phyloP scores from a whole-genome alignment of 2,888 invertebrate species.

The Platycnemis pennipes region DNA sequence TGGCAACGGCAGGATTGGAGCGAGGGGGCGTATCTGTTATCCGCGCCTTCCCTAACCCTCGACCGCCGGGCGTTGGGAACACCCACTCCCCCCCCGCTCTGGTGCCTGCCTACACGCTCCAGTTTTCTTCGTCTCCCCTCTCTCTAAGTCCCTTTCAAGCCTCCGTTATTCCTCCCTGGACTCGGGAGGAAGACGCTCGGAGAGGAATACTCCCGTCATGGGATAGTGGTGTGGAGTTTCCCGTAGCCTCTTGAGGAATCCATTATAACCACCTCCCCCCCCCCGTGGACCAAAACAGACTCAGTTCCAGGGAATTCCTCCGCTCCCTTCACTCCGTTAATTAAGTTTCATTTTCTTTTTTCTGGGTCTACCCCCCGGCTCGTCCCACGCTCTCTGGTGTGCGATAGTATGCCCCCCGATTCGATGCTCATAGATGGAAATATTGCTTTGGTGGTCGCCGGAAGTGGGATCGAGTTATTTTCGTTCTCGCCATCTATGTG shows the following conservation, averaged over 20 bases:
- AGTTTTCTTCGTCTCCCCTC: background rate
- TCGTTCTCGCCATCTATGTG: background rate
- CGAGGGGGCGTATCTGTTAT: slow-evolving; percentile 25
- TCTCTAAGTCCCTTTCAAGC: background rate
- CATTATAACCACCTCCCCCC: background rate
- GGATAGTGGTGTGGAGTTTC: background rate
- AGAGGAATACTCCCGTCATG: background rate
- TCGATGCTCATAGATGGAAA: background rate
- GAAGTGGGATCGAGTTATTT: background rate
- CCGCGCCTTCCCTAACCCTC: background rate
- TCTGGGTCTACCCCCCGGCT: background rate
- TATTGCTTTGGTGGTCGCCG: background rate
- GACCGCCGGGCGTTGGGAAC: background rate
- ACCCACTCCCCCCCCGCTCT: background rate
- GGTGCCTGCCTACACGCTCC: slow-evolving; percentile 6
- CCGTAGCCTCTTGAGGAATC: background rate
- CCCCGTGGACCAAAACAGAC: background rate
- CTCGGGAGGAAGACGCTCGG: background rate
- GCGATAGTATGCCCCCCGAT: too few species aligned
- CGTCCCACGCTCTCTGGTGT: background rate
- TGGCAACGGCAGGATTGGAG: slow-evolving; percentile 55
- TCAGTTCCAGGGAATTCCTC: background rate
- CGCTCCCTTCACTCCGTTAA: background rate
- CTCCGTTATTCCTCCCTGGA: background rate
- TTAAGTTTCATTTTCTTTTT: background rate